Conservation (phyloP, 2,797 vertebrate species). For the Hypotaenidia philippensis region DNA sequence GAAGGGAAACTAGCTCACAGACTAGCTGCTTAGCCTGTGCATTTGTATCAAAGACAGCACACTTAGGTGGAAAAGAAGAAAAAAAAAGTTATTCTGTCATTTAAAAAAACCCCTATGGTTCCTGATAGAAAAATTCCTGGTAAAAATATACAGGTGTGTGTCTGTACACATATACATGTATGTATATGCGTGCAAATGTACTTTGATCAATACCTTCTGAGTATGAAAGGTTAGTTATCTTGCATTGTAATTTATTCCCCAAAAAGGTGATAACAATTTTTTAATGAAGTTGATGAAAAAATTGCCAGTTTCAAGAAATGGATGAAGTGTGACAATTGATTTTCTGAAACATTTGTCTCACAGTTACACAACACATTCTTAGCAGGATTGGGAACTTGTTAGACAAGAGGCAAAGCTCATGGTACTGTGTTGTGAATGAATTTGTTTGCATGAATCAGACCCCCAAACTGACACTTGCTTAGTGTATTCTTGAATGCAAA, state of each 20-base stretch:
- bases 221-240: not conserved
- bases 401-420: slow-evolving; percentile 13
- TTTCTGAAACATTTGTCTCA: slow-evolving; percentile 40
- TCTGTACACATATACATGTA: too few relatives aligned
- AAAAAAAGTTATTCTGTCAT: not conserved
- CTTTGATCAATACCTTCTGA: not conserved
- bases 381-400: slow-evolving; percentile 6
- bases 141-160: not conserved
- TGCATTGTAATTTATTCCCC: not conserved
- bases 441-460: not conserved
- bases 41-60: not conserved
- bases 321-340: slow-evolving; percentile 34
- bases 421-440: not conserved
- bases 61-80: too few relatives aligned
- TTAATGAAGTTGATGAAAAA: not conserved
- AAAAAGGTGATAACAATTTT: not conserved
- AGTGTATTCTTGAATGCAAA: not conserved
- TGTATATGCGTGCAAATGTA: not conserved
- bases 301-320: not conserved
- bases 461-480: not conserved
- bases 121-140: not conserved
- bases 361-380: not conserved
- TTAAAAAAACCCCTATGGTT: not conserved
- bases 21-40: not conserved
- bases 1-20: not conserved